Evolutionary conservation across 1,140 invertebrate genomes (phyloP).

Genomic region (Triops longicaudatus): DNA sequence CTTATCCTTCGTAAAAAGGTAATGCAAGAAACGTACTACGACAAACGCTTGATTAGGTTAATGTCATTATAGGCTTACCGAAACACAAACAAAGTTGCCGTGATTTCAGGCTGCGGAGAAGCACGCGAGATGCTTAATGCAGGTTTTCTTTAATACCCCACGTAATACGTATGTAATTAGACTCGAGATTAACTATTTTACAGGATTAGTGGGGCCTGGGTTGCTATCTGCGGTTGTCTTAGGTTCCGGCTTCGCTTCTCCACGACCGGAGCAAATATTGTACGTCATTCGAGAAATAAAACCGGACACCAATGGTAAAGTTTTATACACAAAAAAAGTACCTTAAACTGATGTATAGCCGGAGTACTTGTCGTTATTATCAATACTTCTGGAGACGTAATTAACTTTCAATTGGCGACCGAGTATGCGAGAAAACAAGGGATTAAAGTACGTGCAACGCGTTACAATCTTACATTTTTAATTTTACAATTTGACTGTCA

Average conservation of each 20-base stretch:
- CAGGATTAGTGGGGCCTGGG: constrained; percentile 67
- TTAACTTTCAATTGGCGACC: constrained; percentile 78
- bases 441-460: constrained; percentile 46
- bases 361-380: constrained; percentile 67
- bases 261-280: constrained; percentile 57
- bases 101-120: constrained; percentile 73
- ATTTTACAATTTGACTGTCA: too few relatives aligned
- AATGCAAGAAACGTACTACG: constrained; percentile 27
- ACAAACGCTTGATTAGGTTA: constrained; percentile 20
- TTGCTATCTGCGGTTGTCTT: constrained; percentile 65
- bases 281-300: constrained; percentile 53
- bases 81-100: constrained; percentile 49
- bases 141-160: constrained; percentile 42
- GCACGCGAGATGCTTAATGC: constrained; percentile 75
- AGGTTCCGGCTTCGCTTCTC: constrained; percentile 70
- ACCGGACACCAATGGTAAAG: constrained; percentile 45
- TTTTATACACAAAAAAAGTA: constrained; percentile 31
- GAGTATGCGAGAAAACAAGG: constrained; percentile 58
- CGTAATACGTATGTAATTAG: neutral
- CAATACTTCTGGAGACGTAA: constrained; percentile 78
- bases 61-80: constrained; percentile 43
- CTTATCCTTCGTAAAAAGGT: constrained; percentile 50
- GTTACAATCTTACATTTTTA: neutral
- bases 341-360: too few relatives aligned
- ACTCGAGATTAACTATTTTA: constrained; percentile 27